These are phyloP conservation scores for Erythrocercus mccallii DNA, from an alignment of 2,113 vertebrate species.

Conservation along the genomic window DNA sequence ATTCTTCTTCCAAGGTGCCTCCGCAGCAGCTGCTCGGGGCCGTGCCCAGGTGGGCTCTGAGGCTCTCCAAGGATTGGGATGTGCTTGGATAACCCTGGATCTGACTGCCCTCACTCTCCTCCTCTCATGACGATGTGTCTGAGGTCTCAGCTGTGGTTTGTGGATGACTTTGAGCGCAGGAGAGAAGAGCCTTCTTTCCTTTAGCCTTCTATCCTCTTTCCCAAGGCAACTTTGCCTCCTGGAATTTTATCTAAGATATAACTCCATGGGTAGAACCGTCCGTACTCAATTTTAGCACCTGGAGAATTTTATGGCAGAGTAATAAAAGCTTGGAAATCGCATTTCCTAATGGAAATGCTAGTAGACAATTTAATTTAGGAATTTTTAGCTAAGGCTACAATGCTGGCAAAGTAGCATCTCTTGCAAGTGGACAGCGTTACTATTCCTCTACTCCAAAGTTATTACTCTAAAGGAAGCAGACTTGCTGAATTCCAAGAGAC, in stretches of 20 bases:
- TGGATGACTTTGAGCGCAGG: background rate
- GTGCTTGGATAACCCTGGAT: background rate
- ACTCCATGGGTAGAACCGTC: background rate
- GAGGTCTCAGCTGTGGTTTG: background rate
- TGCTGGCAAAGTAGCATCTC: background rate
- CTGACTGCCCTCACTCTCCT: background rate
- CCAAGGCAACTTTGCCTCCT: background rate
- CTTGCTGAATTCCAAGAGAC: background rate
- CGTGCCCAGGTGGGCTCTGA: background rate
- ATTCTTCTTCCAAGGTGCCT: background rate
- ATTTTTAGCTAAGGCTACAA: background rate
- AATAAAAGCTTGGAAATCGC: background rate
- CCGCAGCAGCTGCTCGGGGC: background rate
- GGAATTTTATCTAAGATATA: background rate
- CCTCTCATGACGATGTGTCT: rapidly evolving
- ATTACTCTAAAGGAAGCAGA: background rate
- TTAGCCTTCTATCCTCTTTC: background rate
- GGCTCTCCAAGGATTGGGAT: background rate
- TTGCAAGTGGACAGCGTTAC: background rate
- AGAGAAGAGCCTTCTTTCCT: background rate
- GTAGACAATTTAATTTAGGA: background rate
- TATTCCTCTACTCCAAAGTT: background rate
- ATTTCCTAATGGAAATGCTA: slow-evolving; percentile 9
- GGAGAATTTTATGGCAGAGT: background rate
- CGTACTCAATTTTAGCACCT: background rate